These are phyloP conservation scores for Ciconia stormi DNA, from an alignment of 2,113 vertebrate species.

Conservation along the genomic window DNA sequence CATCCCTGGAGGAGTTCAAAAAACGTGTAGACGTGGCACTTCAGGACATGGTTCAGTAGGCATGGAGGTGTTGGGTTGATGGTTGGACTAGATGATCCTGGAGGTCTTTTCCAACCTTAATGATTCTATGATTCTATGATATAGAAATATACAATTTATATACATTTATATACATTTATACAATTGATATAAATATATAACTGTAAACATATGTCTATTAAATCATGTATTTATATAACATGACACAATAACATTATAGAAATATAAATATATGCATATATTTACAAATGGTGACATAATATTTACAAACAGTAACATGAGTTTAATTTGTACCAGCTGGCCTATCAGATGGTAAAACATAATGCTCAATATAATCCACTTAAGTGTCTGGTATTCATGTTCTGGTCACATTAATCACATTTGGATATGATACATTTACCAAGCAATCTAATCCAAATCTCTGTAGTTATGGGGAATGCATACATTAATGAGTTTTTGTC, in stretches of 20 bases:
- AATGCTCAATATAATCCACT: neutral
- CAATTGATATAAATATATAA: neutral
- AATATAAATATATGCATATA: neutral
- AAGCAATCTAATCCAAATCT: neutral
- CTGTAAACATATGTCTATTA: no score
- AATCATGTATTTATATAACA: neutral
- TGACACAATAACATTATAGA: neutral
- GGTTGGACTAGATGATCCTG: no score
- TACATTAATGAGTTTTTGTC: neutral
- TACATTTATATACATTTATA: neutral
- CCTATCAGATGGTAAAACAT: neutral
- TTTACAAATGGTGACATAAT: neutral
- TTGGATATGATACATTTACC: neutral
- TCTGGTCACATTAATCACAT: neutral
- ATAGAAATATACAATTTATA: neutral
- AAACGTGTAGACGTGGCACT: no score
- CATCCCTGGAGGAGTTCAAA: no score
- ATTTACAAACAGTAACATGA: neutral
- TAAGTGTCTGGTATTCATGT: neutral
- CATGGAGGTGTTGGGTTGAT: no score
- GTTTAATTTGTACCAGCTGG: neutral
- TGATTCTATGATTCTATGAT: no score
- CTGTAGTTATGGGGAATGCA: neutral
- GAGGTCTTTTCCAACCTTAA: no score
- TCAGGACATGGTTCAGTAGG: no score